Base-by-base conservation (phyloP, 2,888 invertebrate genomes). In the Thymelicus lineola region DNA sequence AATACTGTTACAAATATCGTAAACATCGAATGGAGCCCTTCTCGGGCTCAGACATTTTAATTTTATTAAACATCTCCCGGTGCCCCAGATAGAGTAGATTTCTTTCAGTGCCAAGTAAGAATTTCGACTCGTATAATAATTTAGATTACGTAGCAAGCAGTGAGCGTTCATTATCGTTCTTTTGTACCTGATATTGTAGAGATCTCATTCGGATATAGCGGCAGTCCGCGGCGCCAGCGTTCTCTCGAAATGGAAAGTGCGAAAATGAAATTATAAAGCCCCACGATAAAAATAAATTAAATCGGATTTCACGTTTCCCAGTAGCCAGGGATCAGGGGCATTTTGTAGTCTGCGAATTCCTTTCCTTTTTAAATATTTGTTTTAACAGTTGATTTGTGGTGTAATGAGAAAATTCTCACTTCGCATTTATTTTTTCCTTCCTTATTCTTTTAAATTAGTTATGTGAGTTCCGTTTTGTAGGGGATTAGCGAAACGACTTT, bases 251-350 rank as follows among this genome's bases (percentile, higher is more conserved):
- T 91, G 91, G 91, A 93, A 93, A 93, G 93, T 93, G 94, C 91
- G 94, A 93, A 94, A 93, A 93, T 93, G 91, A 94, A 94, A 94
- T 94, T 93, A 93, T 93, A 93, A 93, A 93, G 91, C 89, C 89
- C 88, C 83, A 86, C 92, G 93, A 93, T 93, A 93, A 94, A 94
- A 94, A 94, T 94, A 94, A 93, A 94, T 94, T 93, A 94, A 93
- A 94, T 93, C 91, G 91, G 93, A 93, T 92, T 91, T 91, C 90
- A 89, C 89, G 86, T 91, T 90, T 85, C 85, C 90, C 88, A 89
- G 92, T 91, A 91, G 90, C 89, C 88, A 87, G 89, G 85, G 88
- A 87, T 88, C 91, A 91, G 84, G 85, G 87, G 85, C 86, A 86
- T 90, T 92, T 90, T 87, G 88, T 89, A 89, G 89, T 86, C 90